phyloP scores from a whole-genome alignment of 1,140 invertebrate genomes.

The Megathymus violae region DNA sequence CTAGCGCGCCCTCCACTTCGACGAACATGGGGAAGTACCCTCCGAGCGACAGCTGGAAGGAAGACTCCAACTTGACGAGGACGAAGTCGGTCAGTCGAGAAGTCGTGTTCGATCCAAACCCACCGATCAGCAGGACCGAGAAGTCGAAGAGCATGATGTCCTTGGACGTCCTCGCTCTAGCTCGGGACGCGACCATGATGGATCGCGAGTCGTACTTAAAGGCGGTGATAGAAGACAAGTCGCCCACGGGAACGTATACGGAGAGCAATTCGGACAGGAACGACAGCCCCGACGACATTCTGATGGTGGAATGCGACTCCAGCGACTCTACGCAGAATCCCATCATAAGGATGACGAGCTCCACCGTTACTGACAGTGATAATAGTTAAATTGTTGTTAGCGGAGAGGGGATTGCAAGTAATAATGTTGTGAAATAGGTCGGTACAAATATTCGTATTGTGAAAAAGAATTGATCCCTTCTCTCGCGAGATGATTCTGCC shows the following conservation, averaged over 20 bases:
- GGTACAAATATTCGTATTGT: background rate
- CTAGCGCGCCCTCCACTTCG: conserved; percentile 68
- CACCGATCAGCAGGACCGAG: conserved; percentile 60
- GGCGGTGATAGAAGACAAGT: conserved; percentile 77
- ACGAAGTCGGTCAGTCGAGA: conserved; percentile 70
- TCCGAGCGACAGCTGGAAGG: conserved; percentile 58
- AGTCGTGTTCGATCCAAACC: conserved; percentile 59
- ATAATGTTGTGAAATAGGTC: background rate
- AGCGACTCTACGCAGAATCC: conserved; percentile 75
- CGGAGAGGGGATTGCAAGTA: background rate
- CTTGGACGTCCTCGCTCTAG: conserved; percentile 69
- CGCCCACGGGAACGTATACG: conserved; percentile 74
- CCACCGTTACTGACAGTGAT: conserved; percentile 73
- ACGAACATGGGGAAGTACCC: conserved; percentile 55
- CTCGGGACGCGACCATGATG: conserved; percentile 68
- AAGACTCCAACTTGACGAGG: conserved; percentile 57
- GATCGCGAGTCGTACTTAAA: conserved; percentile 76
- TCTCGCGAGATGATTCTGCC: background rate
- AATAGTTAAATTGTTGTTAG: conserved; percentile 59
- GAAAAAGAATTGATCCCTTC: background rate
- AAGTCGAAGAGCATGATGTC: conserved; percentile 81
- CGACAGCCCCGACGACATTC: conserved; percentile 75
- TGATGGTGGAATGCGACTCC: conserved; percentile 78
- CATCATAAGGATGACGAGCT: conserved; percentile 75
- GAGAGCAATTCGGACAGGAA: conserved; percentile 78